These are phyloP conservation scores for Gallinago media DNA, from an alignment of 2,113 vertebrate genomes.

Conservation along the genomic window DNA sequence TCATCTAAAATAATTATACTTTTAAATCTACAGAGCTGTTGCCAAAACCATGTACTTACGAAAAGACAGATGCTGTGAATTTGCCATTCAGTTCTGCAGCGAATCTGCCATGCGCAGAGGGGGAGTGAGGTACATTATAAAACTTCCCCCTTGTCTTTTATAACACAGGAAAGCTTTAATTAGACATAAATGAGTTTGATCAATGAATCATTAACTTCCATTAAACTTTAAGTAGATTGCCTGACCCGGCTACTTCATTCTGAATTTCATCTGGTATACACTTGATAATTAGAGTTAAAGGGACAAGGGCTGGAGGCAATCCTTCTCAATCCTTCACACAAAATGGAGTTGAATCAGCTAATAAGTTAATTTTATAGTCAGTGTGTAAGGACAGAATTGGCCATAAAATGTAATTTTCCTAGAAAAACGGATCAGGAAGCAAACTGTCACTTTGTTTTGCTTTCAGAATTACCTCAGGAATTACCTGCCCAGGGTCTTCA, in stretches of 20 bases:
- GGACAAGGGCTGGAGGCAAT: slow-evolving; percentile 68
- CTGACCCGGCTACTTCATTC: slow-evolving; percentile 73
- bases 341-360: slow-evolving; percentile 74
- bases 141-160: slow-evolving; percentile 56
- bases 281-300: slow-evolving; percentile 77
- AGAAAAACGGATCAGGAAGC: slow-evolving; percentile 6
- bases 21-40: not conserved
- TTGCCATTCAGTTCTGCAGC: slow-evolving; percentile 7
- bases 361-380: slow-evolving; percentile 68
- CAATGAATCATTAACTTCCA: slow-evolving; percentile 84
- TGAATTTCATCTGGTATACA: slow-evolving; percentile 73
- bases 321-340: slow-evolving; percentile 41
- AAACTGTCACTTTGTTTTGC: slow-evolving; percentile 47
- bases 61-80: slow-evolving; percentile 17
- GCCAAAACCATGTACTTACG: not conserved
- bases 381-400: slow-evolving; percentile 34
- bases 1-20: slow-evolving; percentile 41
- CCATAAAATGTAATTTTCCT: not conserved
- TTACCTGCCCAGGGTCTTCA: not conserved
- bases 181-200: slow-evolving; percentile 81
- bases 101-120: not conserved
- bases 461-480: slow-evolving; percentile 55
- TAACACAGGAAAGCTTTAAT: slow-evolving; percentile 77
- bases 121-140: not conserved
- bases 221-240: slow-evolving; percentile 80